Percentiles rank a stretch among this genome's conserved stretches.
These are phyloP conservation scores for Nephrotoma appendiculata DNA, from an alignment of 2,888 invertebrate genomes.

Conservation along the genomic window DNA sequence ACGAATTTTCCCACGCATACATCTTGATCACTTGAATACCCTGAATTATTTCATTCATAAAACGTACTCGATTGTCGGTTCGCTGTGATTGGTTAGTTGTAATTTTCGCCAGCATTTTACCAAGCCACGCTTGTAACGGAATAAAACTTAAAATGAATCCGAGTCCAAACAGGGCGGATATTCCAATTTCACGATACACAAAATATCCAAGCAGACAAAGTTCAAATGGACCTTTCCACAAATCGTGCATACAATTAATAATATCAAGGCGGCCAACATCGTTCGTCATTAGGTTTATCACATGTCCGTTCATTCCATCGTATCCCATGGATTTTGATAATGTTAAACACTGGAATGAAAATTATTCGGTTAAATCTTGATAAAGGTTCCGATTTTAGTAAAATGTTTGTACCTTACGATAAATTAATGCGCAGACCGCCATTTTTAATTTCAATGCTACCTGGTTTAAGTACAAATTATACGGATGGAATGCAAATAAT, in stretches of 20 bases:
- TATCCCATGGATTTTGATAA: constrained; percentile 70
- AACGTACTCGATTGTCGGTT: constrained; percentile 70
- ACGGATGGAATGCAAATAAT: constrained; percentile 52
- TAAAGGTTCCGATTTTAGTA: not conserved
- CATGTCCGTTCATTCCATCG: constrained; percentile 61
- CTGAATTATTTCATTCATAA: constrained; percentile 59
- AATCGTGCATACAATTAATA: constrained; percentile 76
- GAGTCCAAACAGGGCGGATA: constrained; percentile 55
- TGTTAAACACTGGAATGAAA: constrained; percentile 34
- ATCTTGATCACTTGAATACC: constrained; percentile 61
- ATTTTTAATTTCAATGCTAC: constrained; percentile 56
- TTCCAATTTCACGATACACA: constrained; percentile 42
- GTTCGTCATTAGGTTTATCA: constrained; percentile 87
- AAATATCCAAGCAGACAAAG: constrained; percentile 33
- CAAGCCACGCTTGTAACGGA: constrained; percentile 58
- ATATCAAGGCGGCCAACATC: constrained; percentile 90
- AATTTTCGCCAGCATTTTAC: constrained; percentile 48
- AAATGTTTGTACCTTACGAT: not conserved
- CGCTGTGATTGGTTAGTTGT: constrained; percentile 56
- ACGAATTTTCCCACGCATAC: constrained; percentile 79
- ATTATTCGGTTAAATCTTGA: not conserved
- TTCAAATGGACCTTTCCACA: constrained; percentile 78
- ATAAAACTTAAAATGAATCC: constrained; percentile 55
- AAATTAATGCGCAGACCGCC: constrained; percentile 31
- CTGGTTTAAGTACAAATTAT: constrained; percentile 53